Evolutionary conservation across 2,113 vertebrate species (phyloP).

Genomic region (Macroglossus sobrinus): DNA sequence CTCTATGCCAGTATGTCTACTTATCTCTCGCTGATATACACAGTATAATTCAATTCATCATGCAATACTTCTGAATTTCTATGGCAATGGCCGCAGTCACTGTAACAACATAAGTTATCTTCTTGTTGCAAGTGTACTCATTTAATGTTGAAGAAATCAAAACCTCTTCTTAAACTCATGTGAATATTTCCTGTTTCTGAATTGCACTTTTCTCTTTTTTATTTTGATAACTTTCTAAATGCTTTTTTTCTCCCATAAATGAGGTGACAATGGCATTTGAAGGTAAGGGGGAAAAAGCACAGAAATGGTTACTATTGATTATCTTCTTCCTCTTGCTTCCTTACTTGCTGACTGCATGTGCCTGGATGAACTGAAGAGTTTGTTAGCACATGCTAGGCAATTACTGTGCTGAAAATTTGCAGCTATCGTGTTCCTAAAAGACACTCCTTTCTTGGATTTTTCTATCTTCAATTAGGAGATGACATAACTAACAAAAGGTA

Average conservation of each 20-base stretch:
- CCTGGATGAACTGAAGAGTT: neutral
- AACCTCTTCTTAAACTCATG: neutral
- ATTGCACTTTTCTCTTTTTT: conserved; percentile 32
- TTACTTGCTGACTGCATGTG: neutral
- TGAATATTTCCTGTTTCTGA: conserved; percentile 26
- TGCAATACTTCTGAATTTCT: conserved; percentile 37
- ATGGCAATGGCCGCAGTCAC: neutral
- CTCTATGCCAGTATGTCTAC: neutral
- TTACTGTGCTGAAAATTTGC: neutral
- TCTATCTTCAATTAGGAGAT: neutral
- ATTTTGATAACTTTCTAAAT: conserved; percentile 41
- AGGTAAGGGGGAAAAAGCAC: neutral
- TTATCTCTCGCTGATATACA: neutral
- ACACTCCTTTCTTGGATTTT: neutral
- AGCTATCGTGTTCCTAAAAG: neutral
- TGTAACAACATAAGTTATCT: neutral
- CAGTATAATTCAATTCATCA: neutral
- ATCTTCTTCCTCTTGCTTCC: neutral
- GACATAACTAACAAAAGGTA: neutral
- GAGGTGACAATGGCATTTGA: neutral
- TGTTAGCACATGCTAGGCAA: neutral
- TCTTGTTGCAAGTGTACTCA: neutral
- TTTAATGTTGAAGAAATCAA: conserved; percentile 3
- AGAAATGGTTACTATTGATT: neutral
- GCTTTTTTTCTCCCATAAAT: conserved; percentile 35